Evolutionary conservation across 2,113 vertebrate genomes (phyloP).

Genomic region (Chiloscyllium plagiosum): DNA sequence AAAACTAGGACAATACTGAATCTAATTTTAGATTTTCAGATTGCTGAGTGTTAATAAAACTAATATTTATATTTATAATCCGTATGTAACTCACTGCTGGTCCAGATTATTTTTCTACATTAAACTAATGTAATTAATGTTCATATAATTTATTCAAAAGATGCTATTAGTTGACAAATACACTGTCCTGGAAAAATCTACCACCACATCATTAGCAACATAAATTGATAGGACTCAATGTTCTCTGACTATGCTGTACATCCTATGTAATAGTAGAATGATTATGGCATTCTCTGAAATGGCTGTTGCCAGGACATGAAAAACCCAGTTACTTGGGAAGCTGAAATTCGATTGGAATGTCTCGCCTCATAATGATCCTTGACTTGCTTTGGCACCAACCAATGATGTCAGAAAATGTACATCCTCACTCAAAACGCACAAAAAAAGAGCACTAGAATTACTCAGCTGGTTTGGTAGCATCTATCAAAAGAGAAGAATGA

Average conservation of each 20-base stretch:
- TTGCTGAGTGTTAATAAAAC: background rate
- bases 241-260: background rate
- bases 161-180: background rate
- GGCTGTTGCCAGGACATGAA: background rate
- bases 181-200: background rate
- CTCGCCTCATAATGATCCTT: background rate
- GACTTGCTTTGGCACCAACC: background rate
- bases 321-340: background rate
- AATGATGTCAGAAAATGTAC: no score
- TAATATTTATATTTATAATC: background rate
- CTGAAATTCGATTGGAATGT: background rate
- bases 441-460: no score
- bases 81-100: background rate
- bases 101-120: background rate
- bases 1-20: background rate
- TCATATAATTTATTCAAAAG: background rate
- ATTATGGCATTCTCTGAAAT: background rate
- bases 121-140: background rate
- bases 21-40: background rate
- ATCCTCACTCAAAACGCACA: no score
- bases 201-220: no score
- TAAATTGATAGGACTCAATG: no score
- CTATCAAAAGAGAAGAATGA: no score
- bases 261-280: background rate
- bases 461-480: no score